Evolutionary conservation across 2,113 vertebrate species (phyloP), one percentile per base, ranked within the genome.

Genomic region (Callithrix jacchus): DNA sequence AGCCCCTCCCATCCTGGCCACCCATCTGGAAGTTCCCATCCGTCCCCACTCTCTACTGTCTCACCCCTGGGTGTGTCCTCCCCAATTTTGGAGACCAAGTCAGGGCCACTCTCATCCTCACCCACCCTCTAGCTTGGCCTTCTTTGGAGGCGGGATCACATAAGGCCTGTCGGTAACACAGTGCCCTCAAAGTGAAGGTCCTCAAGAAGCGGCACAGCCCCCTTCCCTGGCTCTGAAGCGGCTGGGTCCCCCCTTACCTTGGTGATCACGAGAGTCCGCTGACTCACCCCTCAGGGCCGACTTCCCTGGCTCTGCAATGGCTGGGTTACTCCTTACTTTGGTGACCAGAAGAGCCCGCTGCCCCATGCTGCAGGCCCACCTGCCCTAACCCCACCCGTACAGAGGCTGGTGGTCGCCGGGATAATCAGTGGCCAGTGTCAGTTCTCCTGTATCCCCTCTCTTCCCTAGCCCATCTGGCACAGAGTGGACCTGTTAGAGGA

Each of bases 41-140:
- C 13, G 9, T 30, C 56, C 70, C 91, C 40, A 9, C 58, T 49
- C 37, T 64, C 79, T n/a, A 18, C 73, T 30, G 70, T 64, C 71
- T 93, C 82, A 81, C 58, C 93, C 95, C 86, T 61, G 76, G n/a
- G 74, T 81, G 84, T 21, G 70, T 86, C 83, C 68, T 79, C 71
- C 94, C 95, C 64, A 70, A 52, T 49, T 87, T 10, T 71, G 82
- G 89, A 93, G 85, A 97, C 42, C 93, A 86, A 77, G 45, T 79
- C 40, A 4, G 77, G 83, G 94, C 85, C 95, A 87, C 52, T 47
- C 30, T 35, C 1, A 0, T 93, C 30, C 42, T 58, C 87, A n/a
- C 58, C 68, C 37, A 37, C 45, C 32, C 18, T 20, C 42, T 32
- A 82, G 73, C 61, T 49, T 49, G 82, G 91, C 52, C 92, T 92